A percentile compares a stretch with the other conserved stretches of the same genome.
Conservation (phyloP, 2,113 vertebrate species). For the Amazona vittata region DNA sequence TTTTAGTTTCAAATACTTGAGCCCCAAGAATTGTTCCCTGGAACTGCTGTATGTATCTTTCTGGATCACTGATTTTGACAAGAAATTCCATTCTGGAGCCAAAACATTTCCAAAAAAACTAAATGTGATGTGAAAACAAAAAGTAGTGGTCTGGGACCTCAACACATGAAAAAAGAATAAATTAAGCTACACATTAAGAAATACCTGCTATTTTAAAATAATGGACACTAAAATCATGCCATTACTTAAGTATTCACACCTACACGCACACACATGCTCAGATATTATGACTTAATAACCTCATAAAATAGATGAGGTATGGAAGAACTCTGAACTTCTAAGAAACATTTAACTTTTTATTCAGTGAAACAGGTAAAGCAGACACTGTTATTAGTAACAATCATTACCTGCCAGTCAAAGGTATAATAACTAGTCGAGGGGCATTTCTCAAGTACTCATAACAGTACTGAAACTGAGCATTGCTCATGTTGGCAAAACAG, state of each 20-base stretch:
- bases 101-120: neutral
- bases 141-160: neutral
- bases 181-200: neutral
- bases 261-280: neutral
- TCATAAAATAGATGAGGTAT: neutral
- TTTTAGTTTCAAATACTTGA: neutral
- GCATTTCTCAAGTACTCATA: conserved; percentile 87
- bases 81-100: neutral
- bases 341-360: neutral
- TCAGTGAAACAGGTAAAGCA: neutral
- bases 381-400: neutral
- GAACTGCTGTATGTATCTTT: neutral
- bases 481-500: conserved; percentile 79
- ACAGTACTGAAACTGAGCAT: conserved; percentile 83
- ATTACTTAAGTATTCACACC: neutral
- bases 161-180: neutral
- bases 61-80: neutral
- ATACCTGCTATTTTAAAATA: neutral
- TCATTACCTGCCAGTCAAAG: conserved; percentile 83
- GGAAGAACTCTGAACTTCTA: neutral
- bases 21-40: neutral
- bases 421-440: conserved; percentile 80
- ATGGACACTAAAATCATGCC: neutral
- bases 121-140: neutral
- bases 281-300: neutral